A percentile compares a stretch with the other conserved stretches of the same genome.
phyloP scores from a whole-genome alignment of 53 echinoderm and acorn worm species.

The Paelopatides confundens region DNA sequence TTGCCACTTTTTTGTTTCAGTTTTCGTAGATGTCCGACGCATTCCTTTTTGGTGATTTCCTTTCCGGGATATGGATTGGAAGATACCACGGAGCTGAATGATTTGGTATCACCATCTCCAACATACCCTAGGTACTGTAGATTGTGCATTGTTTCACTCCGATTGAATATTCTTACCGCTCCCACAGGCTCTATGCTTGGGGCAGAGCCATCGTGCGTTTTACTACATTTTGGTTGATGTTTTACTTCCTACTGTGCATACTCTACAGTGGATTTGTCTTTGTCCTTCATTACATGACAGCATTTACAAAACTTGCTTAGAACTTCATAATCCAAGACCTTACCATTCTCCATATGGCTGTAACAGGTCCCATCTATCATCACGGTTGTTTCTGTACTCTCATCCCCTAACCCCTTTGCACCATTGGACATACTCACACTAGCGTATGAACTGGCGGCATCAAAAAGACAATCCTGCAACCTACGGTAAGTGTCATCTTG shows the following conservation, averaged over 20 bases:
- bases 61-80: no score
- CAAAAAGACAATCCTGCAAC: neutral
- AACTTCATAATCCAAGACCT: slow-evolving; percentile 4
- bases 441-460: neutral
- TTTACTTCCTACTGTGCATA: neutral
- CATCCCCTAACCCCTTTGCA: neutral
- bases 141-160: no score
- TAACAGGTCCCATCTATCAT: slow-evolving; percentile 20
- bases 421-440: neutral
- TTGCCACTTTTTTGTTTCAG: no score
- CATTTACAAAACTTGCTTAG: slow-evolving; percentile 3
- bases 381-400: neutral
- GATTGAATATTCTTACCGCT: no score
- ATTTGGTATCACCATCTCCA: no score
- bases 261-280: neutral
- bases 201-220: neutral
- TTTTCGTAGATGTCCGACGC: neutral
- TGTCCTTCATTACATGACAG: neutral
- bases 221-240: neutral
- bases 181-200: neutral
- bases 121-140: no score
- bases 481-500: no score
- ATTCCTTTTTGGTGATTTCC: neutral
- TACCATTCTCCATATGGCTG: slow-evolving; percentile 13
- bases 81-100: no score